Conservation (phyloP, 2,888 invertebrate genomes). For the Serripes groenlandicus region DNA sequence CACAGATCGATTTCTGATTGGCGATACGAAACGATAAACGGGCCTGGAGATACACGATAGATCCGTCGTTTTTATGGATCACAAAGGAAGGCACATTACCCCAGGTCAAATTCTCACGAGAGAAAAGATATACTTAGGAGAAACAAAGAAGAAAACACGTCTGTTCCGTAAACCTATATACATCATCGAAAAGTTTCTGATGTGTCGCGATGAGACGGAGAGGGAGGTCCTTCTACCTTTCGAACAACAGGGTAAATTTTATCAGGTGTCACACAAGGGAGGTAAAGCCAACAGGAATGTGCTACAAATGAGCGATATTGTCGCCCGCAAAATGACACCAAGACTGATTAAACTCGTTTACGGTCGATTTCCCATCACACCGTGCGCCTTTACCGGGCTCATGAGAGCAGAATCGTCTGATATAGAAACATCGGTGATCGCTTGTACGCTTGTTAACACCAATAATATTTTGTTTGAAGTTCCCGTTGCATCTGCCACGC, state of each 20-base stretch:
- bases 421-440: slow-evolving; percentile 77
- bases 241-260: slow-evolving; percentile 75
- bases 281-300: slow-evolving; percentile 69
- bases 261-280: slow-evolving; percentile 69
- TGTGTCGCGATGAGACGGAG: slow-evolving; percentile 77
- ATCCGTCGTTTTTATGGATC: slow-evolving; percentile 58
- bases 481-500: slow-evolving; percentile 72
- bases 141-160: slow-evolving; percentile 70
- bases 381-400: slow-evolving; percentile 79
- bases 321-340: slow-evolving; percentile 72
- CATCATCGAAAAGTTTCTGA: slow-evolving; percentile 73
- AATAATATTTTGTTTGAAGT: slow-evolving; percentile 80
- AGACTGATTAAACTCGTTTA: slow-evolving; percentile 78
- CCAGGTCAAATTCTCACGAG: slow-evolving; percentile 75
- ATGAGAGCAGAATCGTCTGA: slow-evolving; percentile 75
- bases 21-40: slow-evolving; percentile 71
- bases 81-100: slow-evolving; percentile 67
- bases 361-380: slow-evolving; percentile 78
- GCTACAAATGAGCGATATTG: slow-evolving; percentile 76
- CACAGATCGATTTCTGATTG: slow-evolving; percentile 77
- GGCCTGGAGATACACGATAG: slow-evolving; percentile 65
- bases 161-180: slow-evolving; percentile 70
- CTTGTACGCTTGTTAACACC: slow-evolving; percentile 76
- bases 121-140: slow-evolving; percentile 75
- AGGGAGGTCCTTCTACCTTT: slow-evolving; percentile 76